Percentiles rank a stretch among this genome's conserved stretches.
Evolutionary conservation across 2,888 invertebrate species (phyloP).

Genomic region (Scelioninae gen. 2): DNA sequence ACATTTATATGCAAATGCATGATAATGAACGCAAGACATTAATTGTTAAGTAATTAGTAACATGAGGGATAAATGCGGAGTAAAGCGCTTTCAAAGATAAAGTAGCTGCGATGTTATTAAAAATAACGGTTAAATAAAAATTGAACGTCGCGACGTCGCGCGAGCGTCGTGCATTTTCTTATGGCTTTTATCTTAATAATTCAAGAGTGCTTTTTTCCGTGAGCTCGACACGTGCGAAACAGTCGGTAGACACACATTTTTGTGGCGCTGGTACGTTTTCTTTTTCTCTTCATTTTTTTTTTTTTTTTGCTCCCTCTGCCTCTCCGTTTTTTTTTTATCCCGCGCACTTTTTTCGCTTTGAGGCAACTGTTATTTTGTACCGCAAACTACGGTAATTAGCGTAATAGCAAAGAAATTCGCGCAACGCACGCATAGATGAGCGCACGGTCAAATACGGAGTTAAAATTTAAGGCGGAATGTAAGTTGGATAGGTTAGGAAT

Average conservation of each 20-base stretch:
- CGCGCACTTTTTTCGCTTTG: constrained; percentile 32
- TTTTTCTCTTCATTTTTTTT: no score
- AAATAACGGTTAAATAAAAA: constrained; percentile 26
- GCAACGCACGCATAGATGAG: constrained; percentile 43
- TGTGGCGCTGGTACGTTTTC: constrained; percentile 18
- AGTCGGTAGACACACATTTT: constrained; percentile 22
- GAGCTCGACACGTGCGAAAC: not conserved
- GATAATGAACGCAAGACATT: constrained; percentile 9
- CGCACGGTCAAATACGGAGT: constrained; percentile 41
- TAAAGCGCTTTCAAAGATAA: constrained; percentile 11
- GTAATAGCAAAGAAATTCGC: constrained; percentile 49
- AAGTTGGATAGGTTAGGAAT: constrained; percentile 21
- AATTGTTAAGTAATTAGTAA: constrained; percentile 23
- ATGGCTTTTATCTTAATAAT: constrained; percentile 31
- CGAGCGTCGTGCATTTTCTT: constrained; percentile 7
- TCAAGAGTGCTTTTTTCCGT: constrained; percentile 24
- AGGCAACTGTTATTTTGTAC: constrained; percentile 47
- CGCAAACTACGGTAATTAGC: constrained; percentile 57
- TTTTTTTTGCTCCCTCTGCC: no score
- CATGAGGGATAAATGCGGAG: not conserved
- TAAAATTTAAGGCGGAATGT: constrained; percentile 20
- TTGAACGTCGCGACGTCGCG: not conserved
- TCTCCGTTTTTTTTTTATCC: no score
- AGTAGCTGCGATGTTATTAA: not conserved
- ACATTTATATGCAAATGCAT: constrained; percentile 21